Conservation (phyloP, 2,797 vertebrate species). For the Pelochelys cantorii region DNA sequence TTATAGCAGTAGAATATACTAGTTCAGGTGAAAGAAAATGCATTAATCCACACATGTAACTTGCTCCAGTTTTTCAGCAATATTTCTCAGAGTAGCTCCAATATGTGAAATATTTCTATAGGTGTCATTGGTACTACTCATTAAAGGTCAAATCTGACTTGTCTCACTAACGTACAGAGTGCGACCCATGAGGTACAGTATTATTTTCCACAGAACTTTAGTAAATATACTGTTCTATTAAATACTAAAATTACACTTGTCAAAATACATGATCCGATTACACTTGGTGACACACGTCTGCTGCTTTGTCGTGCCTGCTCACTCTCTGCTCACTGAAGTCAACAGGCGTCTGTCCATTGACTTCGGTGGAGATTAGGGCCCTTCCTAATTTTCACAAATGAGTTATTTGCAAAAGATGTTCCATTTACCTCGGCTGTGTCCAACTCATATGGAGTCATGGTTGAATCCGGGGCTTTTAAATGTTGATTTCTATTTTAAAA, state of each 20-base stretch:
- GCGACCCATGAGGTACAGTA: background rate
- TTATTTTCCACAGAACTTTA: background rate
- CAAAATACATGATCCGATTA: background rate
- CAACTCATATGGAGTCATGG: background rate
- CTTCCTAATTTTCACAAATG: background rate
- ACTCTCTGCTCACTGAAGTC: background rate
- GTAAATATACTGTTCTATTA: background rate
- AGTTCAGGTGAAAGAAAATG: background rate
- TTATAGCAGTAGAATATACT: background rate
- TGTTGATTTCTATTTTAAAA: background rate
- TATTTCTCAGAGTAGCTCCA: background rate
- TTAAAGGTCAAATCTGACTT: background rate
- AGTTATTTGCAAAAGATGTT: background rate
- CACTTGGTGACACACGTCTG: background rate
- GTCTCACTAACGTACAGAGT: background rate
- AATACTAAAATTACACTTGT: background rate
- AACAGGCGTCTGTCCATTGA: background rate
- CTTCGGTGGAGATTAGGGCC: background rate
- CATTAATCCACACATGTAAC: background rate
- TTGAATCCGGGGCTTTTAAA: background rate
- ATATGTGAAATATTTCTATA: background rate
- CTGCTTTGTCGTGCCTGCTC: background rate
- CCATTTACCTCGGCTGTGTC: background rate
- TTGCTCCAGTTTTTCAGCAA: background rate
- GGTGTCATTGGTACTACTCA: background rate